Base-by-base conservation (phyloP, 1,140 invertebrate species). In the Tetranychus cinnabarinus region DNA sequence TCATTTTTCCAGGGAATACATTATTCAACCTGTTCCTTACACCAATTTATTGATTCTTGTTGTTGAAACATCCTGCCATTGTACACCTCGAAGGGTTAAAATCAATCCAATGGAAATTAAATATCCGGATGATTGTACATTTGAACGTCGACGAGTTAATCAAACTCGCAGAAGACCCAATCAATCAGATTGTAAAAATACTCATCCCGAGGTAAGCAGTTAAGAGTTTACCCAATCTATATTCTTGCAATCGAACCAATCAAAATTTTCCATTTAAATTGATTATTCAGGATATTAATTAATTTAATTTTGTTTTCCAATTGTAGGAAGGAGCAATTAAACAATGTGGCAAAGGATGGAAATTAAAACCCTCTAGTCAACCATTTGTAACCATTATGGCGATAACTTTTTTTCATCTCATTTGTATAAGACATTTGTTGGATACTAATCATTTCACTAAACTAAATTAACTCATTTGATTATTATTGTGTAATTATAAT, bases 1-100 rank as follows among this genome's bases (percentile, higher is more conserved):
- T 50, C 39, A 61, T 61, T 62, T 34, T 60, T 65, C 55, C 52
- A 88, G 85, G 65, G 86, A 86, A 13, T 92, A 91, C 73, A 90
- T 87, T 72, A 86, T 90, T 12, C 87, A 91, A 69, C 88, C 88
- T 74, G 87, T 91, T 66, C 85, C 82, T 47, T 83, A 88, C 69
- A 90, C 87, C 66, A 92, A 92, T 76, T 73, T 92, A 55, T 86
- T 92, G 58, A 73, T 91, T 59, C 73, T 91, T 35, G 88, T 89
- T 48, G 86, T 89, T 56, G 86, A 90, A 70, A 90, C 85, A 0
- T 71, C 86, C 60, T 91, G 88, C 73, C n/a, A 33, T 52, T 92
- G 88, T 59, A n/a, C 84, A 37, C 83, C 80, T 65, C 87, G 86
- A 70, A 81, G 84, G 68, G 74, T 86, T 50, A 85, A 83, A 69